These are phyloP conservation scores for Falco concolor DNA, from an alignment of 2,797 vertebrate species.

Conservation along the genomic window DNA sequence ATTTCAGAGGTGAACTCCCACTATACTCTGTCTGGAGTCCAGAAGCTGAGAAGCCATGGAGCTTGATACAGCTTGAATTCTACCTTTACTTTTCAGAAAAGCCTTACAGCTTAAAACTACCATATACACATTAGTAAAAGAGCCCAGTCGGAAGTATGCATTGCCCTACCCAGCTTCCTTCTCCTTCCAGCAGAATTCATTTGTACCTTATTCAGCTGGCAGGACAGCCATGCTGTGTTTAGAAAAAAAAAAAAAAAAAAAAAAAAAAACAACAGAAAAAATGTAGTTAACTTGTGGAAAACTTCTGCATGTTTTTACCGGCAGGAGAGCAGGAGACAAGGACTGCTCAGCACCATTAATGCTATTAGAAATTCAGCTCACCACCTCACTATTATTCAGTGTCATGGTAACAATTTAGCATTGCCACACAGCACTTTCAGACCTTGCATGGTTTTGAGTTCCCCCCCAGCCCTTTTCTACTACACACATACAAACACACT, in stretches of 20 bases:
- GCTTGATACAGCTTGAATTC: background rate
- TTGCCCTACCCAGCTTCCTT: background rate
- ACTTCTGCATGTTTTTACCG: background rate
- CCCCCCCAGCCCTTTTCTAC: background rate
- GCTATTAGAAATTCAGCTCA: conserved; percentile 3
- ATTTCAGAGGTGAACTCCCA: background rate
- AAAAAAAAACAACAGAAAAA: background rate
- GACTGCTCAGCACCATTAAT: background rate
- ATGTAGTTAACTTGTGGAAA: background rate
- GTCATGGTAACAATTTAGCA: conserved; percentile 15
- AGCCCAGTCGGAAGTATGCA: background rate
- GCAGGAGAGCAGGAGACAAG: background rate
- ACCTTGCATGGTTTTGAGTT: background rate
- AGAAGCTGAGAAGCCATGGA: background rate
- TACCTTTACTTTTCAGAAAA: background rate
- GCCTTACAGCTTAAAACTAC: background rate
- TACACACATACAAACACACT: background rate
- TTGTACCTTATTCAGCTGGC: background rate
- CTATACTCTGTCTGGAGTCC: background rate
- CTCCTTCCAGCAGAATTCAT: background rate
- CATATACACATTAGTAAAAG: rapidly evolving
- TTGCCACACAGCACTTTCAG: background rate
- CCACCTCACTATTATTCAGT: background rate
- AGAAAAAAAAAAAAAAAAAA: background rate
- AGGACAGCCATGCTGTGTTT: background rate